Evolutionary conservation across 2,113 vertebrate genomes (phyloP), one percentile per base, ranked within the genome.

Genomic region (Colius striatus): DNA sequence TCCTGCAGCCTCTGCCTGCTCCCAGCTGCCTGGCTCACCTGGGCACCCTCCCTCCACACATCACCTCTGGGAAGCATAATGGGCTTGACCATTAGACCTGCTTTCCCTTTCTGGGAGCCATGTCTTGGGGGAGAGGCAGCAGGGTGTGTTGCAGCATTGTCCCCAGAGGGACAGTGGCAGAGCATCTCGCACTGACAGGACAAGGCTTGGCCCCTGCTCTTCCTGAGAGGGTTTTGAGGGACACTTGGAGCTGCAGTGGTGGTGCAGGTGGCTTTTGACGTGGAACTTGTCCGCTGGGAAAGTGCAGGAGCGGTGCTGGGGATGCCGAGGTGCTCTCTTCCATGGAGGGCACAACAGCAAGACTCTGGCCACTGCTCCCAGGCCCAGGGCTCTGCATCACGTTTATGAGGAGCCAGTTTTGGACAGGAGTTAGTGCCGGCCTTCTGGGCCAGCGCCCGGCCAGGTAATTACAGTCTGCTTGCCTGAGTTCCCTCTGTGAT

Each of bases 31-130:
- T 7, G 10, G 17, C 77, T 84, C 30, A 23, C 74, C 70, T 38
- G 13, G 9, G 30, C 1, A 0, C 0, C 0, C 38, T 84, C 38
- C 70, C 54, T 82, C n/a, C 1, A 2, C 60, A 20, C 9, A 0
- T 58, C 36, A 1, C 19, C 34, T 72, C 23, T 1, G 3, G 74
- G 80, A 66, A 87, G 29, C 1, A 0, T 29, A 9, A 1, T 7
- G 17, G 36, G 89, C 21, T 71, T 5, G 1, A 6, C 57, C 43
- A 60, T 72, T 38, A 62, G 82, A 61, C 11, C 45, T 50, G 21
- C 48, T 62, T 68, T 45, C 60, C 45, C 19, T 71, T 84, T 29
- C 72, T 51, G 0, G 0, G 57, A 51, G 50, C 77, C 0, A 0
- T 18, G 62, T 55, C 45, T 7, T 29, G 55, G 15, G 71, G 48